Evolutionary conservation across 1,140 invertebrate species (phyloP).

Genomic region (Diorhabda carinulata): DNA sequence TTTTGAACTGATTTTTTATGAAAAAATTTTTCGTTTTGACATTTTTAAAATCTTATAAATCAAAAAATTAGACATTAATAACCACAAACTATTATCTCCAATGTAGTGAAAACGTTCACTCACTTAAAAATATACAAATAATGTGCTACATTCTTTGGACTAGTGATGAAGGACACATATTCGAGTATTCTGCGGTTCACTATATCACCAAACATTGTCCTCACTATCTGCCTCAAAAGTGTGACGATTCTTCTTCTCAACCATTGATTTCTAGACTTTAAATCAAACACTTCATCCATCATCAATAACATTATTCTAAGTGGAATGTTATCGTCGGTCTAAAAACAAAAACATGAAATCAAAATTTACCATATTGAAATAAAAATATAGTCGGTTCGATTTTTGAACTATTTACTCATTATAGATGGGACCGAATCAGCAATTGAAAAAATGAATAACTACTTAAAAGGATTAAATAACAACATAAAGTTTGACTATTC

Average conservation of each 20-base stretch:
- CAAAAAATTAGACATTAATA: too few species aligned
- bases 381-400: too few species aligned
- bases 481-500: too few species aligned
- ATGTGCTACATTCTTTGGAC: constrained; percentile 83
- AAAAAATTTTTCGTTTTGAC: too few species aligned
- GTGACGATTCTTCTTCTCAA: constrained; percentile 76
- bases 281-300: constrained; percentile 90
- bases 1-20: too few species aligned
- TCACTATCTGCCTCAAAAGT: constrained; percentile 72
- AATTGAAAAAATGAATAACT: too few species aligned
- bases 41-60: too few species aligned
- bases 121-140: constrained; percentile 85
- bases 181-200: constrained; percentile 88
- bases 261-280: constrained; percentile 85
- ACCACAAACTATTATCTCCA: too few species aligned
- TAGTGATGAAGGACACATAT: constrained; percentile 84
- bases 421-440: too few species aligned
- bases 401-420: too few species aligned
- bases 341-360: constrained; percentile 30
- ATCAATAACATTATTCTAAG: constrained; percentile 79
- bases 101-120: constrained; percentile 38
- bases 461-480: too few species aligned
- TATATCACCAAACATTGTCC: constrained; percentile 80
- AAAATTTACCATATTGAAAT: background rate
- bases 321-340: constrained; percentile 81